Evolutionary conservation across 2,113 vertebrate genomes (phyloP).

Genomic region (Sitta europaea): DNA sequence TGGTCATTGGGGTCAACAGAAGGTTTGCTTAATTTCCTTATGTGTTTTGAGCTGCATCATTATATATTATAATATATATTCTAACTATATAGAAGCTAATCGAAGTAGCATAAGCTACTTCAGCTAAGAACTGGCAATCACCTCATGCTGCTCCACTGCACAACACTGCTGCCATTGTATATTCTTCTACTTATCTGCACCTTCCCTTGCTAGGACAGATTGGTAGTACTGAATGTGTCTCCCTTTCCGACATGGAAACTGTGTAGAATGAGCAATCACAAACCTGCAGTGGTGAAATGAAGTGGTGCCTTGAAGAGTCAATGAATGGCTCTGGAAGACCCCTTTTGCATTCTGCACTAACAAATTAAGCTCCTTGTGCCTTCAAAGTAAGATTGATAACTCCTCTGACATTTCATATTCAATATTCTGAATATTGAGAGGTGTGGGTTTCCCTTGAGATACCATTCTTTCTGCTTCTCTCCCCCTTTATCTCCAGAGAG

Average conservation of each 20-base stretch:
- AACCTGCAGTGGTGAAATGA: conserved; percentile 68
- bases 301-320: conserved; percentile 82
- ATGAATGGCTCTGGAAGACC: conserved; percentile 73
- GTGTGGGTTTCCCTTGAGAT: conserved; percentile 73
- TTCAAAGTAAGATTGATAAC: conserved; percentile 91
- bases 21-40: not conserved
- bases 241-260: not conserved
- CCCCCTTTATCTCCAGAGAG: conserved; percentile 54
- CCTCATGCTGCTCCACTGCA: not conserved
- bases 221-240: not conserved
- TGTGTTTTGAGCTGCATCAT: not conserved
- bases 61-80: too few relatives aligned
- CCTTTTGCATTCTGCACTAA: conserved; percentile 78
- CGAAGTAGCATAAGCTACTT: not conserved
- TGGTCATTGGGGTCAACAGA: not conserved
- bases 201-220: not conserved
- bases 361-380: conserved; percentile 76
- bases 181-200: not conserved
- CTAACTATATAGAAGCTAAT: not conserved
- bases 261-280: conserved; percentile 52
- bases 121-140: not conserved
- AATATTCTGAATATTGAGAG: conserved; percentile 85
- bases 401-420: conserved; percentile 81
- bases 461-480: conserved; percentile 51
- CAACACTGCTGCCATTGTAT: not conserved